Percentiles rank a stretch among this genome's conserved stretches.
Evolutionary conservation across 2,888 invertebrate species (phyloP).

Genomic region (Spilosoma lubricipeda): DNA sequence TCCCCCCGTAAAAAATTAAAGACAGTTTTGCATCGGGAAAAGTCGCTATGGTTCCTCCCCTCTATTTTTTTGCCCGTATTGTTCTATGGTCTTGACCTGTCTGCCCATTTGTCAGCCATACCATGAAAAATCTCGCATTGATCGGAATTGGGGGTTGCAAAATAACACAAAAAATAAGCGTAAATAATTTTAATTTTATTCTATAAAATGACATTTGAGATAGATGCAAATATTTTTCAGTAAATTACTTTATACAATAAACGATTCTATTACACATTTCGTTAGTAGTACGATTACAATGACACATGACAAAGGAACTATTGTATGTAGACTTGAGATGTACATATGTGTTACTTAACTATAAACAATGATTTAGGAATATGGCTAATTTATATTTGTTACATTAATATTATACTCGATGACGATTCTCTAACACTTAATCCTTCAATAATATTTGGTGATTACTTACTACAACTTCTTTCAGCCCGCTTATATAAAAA

Average conservation of each 20-base stretch:
- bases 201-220: slow-evolving; percentile 84
- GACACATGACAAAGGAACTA: slow-evolving; percentile 87
- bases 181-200: slow-evolving; percentile 81
- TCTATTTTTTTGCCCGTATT: too few species aligned
- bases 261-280: slow-evolving; percentile 77
- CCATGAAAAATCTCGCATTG: background rate
- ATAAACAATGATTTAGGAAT: slow-evolving; percentile 72
- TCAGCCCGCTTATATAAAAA: slow-evolving; percentile 10
- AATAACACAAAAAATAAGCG: slow-evolving; percentile 49
- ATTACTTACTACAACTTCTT: slow-evolving; percentile 48
- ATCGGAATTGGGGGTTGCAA: background rate
- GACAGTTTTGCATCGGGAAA: too few species aligned
- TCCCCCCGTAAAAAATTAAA: too few species aligned
- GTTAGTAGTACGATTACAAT: slow-evolving; percentile 81
- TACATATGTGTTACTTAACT: slow-evolving; percentile 60
- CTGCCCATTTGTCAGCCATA: too few species aligned
- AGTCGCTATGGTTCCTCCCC: too few species aligned
- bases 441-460: slow-evolving; percentile 77
- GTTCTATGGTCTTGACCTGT: too few species aligned
- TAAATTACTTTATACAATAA: slow-evolving; percentile 81
- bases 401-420: slow-evolving; percentile 66
- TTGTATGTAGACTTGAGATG: slow-evolving; percentile 83
- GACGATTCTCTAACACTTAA: slow-evolving; percentile 66
- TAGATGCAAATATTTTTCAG: slow-evolving; percentile 82
- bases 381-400: slow-evolving; percentile 74